phyloP scores from a whole-genome alignment of 2,113 vertebrate species.

The Lasiurus borealis region DNA sequence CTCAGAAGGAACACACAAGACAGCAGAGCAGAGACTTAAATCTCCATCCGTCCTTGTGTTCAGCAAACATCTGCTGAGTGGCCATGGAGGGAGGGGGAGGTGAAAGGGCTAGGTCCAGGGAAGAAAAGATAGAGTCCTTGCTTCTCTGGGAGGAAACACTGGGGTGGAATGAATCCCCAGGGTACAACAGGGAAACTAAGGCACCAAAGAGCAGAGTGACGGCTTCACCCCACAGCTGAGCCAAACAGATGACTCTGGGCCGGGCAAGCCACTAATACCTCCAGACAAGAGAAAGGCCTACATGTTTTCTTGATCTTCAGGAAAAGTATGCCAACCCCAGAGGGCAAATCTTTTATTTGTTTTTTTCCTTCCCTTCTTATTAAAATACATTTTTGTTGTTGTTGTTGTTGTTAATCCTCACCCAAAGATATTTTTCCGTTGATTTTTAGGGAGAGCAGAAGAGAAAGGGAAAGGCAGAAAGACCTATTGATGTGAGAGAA shows the following conservation, averaged over 20 bases:
- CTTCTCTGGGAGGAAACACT: not conserved
- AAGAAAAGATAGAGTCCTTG: not conserved
- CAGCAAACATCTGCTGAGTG: not conserved
- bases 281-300: not conserved
- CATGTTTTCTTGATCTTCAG: not conserved
- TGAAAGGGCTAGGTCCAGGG: no score
- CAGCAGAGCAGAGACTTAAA: not conserved
- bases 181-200: not conserved
- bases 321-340: not conserved
- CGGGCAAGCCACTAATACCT: not conserved
- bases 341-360: not conserved
- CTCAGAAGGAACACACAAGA: not conserved
- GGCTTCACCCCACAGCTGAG: not conserved
- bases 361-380: not conserved
- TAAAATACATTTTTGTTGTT: not conserved
- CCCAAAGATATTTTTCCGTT: no score
- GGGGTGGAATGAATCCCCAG: not conserved
- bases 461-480: no score
- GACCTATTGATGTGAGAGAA: no score
- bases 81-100: fast-evolving
- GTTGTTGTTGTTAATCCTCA: no score
- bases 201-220: not conserved
- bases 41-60: not conserved
- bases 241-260: not conserved
- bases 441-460: no score